These are phyloP conservation scores for Cebidichthys violaceus DNA, from an alignment of 2,113 vertebrate species.

Conservation along the genomic window DNA sequence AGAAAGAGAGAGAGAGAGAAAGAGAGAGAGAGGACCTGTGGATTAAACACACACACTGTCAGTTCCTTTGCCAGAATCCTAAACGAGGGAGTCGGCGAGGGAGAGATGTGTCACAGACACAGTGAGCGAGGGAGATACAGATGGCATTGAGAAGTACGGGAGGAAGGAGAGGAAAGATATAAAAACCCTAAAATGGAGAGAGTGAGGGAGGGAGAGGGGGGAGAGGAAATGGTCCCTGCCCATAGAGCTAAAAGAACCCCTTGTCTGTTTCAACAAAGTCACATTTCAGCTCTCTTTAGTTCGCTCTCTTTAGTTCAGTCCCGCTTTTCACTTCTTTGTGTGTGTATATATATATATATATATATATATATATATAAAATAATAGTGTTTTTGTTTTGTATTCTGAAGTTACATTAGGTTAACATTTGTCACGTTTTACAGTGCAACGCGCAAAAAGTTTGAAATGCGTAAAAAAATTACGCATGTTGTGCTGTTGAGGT, in stretches of 20 bases:
- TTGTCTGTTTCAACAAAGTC: constrained; percentile 76
- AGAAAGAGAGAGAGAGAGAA: too few species aligned
- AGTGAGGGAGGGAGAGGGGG: not conserved
- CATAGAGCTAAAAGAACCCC: constrained; percentile 72
- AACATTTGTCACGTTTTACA: too few species aligned
- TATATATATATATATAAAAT: not conserved
- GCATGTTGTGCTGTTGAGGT: not conserved
- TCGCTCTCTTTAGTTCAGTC: constrained; percentile 31
- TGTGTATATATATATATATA: not conserved
- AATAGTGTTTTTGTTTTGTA: too few species aligned
- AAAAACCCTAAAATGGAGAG: constrained; percentile 43
- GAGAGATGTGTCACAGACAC: constrained; percentile 44
- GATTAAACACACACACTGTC: constrained; percentile 59
- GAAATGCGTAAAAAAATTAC: not conserved
- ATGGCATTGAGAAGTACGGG: constrained; percentile 28
- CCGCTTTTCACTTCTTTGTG: constrained; percentile 34
- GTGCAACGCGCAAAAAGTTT: not conserved
- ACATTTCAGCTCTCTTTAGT: constrained; percentile 67
- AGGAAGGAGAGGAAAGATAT: constrained; percentile 22
- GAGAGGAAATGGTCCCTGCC: constrained; percentile 58
- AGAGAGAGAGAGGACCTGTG: constrained; percentile 16
- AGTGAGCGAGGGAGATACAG: constrained; percentile 30
- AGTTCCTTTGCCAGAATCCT: constrained; percentile 63
- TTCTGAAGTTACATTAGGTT: too few species aligned
- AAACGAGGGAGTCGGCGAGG: constrained; percentile 44